Evolutionary conservation across 2,888 invertebrate species (phyloP).

Genomic region (Xestobium rufovillosum): DNA sequence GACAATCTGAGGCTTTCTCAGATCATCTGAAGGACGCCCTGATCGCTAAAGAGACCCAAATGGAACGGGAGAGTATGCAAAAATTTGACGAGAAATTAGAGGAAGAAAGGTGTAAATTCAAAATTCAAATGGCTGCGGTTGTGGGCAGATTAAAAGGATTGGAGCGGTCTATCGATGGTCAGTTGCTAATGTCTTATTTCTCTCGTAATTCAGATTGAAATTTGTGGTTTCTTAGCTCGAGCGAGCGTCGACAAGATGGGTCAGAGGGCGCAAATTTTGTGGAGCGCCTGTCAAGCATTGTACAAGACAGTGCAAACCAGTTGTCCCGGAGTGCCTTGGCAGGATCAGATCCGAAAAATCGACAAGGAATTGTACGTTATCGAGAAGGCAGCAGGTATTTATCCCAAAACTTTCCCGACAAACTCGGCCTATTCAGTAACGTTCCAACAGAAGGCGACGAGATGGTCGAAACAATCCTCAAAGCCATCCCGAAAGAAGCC

Average conservation of each 20-base stretch:
- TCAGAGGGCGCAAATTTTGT: slow-evolving; percentile 78
- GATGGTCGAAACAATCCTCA: slow-evolving; percentile 68
- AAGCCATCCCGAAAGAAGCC: slow-evolving; percentile 71
- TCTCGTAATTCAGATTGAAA: slow-evolving; percentile 10
- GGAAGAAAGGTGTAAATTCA: slow-evolving; percentile 59
- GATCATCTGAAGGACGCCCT: slow-evolving; percentile 73
- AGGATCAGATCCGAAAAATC: slow-evolving; percentile 54
- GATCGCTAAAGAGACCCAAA: slow-evolving; percentile 44
- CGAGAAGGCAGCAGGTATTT: slow-evolving; percentile 64
- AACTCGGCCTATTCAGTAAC: not conserved
- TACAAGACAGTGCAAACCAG: slow-evolving; percentile 65
- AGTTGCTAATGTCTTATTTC: slow-evolving; percentile 27
- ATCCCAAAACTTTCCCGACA: not conserved
- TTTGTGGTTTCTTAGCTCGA: slow-evolving; percentile 53
- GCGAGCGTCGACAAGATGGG: slow-evolving; percentile 66
- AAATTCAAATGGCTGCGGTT: slow-evolving; percentile 63
- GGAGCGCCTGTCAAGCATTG: slow-evolving; percentile 89
- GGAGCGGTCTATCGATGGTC: slow-evolving; percentile 67
- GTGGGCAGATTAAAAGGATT: slow-evolving; percentile 69
- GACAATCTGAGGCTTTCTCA: slow-evolving; percentile 78
- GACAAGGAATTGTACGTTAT: slow-evolving; percentile 66
- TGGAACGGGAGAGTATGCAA: slow-evolving; percentile 47
- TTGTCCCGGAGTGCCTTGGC: slow-evolving; percentile 49
- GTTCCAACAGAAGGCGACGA: slow-evolving; percentile 62
- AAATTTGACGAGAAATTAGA: slow-evolving; percentile 61